Evolutionary conservation across 2,113 vertebrate genomes (phyloP).

Genomic region (Leptocoma aspasia): DNA sequence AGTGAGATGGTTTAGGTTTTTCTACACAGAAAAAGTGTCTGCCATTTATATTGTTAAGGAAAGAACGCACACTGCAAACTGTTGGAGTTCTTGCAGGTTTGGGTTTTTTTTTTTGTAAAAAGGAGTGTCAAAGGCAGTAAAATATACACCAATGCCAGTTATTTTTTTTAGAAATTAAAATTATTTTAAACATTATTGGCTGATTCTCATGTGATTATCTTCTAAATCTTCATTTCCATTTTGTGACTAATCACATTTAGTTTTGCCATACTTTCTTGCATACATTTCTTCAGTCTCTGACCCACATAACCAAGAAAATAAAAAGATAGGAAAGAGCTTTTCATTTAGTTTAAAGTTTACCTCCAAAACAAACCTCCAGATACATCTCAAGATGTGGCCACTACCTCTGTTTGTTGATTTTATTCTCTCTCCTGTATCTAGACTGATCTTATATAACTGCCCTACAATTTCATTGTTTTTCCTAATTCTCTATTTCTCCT

Average conservation of each 20-base stretch:
- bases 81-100: background rate
- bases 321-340: background rate
- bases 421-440: background rate
- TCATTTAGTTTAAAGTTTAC: background rate
- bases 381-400: background rate
- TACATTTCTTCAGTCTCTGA: background rate
- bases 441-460: background rate
- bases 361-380: background rate
- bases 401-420: background rate
- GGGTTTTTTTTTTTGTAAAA: background rate
- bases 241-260: background rate
- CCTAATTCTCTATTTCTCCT: background rate
- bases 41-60: background rate
- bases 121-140: background rate
- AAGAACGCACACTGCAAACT: background rate
- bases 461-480: background rate
- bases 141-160: background rate
- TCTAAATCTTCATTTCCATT: background rate
- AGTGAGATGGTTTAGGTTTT: background rate
- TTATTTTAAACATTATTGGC: background rate
- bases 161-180: background rate
- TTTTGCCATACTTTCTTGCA: background rate
- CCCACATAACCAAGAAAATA: background rate
- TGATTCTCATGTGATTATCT: background rate
- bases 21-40: background rate